A percentile compares a stretch with the other conserved stretches of the same genome.
Conservation (phyloP, 2,797 vertebrate genomes). For the Pangasius larnaudii region DNA sequence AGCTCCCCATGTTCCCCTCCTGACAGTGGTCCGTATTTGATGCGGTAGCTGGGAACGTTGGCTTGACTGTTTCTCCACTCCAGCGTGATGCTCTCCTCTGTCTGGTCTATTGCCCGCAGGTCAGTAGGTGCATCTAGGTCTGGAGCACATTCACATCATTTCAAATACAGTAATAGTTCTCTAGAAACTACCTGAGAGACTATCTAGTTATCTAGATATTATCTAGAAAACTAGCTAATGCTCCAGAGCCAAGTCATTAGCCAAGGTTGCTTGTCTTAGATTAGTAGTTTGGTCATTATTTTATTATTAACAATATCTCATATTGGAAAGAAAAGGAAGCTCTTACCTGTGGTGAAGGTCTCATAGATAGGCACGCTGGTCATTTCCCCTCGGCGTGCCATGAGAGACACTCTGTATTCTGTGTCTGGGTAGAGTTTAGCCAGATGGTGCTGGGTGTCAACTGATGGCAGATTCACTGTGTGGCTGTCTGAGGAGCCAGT, state of each 20-base stretch:
- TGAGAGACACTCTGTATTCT: slow-evolving; percentile 86
- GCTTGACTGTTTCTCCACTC: slow-evolving; percentile 92
- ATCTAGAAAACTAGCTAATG: no score
- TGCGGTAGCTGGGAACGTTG: slow-evolving; percentile 83
- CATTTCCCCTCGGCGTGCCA: slow-evolving; percentile 81
- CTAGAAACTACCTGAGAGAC: not conserved
- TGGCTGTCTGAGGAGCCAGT: slow-evolving; percentile 77
- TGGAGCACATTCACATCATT: slow-evolving; percentile 62
- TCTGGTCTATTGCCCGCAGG: slow-evolving; percentile 84
- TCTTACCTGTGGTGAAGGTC: slow-evolving; percentile 89
- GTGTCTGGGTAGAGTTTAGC: slow-evolving; percentile 87
- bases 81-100: slow-evolving; percentile 90
- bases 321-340: not conserved
- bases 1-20: slow-evolving; percentile 91
- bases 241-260: not conserved
- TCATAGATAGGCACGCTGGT: slow-evolving; percentile 82
- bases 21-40: slow-evolving; percentile 93
- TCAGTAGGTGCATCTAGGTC: slow-evolving; percentile 91
- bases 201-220: no score
- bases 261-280: not conserved
- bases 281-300: not conserved
- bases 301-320: not conserved
- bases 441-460: slow-evolving; percentile 90
- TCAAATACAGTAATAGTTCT: slow-evolving; percentile 11
- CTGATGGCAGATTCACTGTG: slow-evolving; percentile 81